A percentile compares a stretch with the other conserved stretches of the same genome.
phyloP scores from a whole-genome alignment of 2,113 vertebrate species.

The Callorhinus ursinus region DNA sequence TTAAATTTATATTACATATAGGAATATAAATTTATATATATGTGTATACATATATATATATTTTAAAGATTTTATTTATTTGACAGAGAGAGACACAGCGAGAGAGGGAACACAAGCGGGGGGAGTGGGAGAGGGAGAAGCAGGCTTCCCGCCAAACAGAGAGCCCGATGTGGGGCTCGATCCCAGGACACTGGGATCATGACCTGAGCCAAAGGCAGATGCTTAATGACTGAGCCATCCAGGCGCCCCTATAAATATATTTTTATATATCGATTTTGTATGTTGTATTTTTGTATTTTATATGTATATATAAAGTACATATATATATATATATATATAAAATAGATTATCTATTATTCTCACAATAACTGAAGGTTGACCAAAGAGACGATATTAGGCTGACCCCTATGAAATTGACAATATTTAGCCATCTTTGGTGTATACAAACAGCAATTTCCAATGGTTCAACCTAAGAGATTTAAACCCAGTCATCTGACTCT shows the following conservation, averaged over 20 bases:
- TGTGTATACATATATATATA: background rate
- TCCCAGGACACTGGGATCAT: too few species aligned
- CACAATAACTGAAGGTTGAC: background rate
- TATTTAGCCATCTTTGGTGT: background rate
- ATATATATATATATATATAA: background rate
- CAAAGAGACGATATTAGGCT: background rate
- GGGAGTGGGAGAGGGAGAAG: too few species aligned
- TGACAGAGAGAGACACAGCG: too few species aligned
- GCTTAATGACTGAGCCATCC: too few species aligned
- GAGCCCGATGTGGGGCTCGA: too few species aligned
- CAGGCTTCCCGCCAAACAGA: too few species aligned
- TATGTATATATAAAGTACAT: background rate
- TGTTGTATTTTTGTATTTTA: background rate
- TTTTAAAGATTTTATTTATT: background rate
- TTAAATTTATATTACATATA: background rate
- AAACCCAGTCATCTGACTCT: slow-evolving; percentile 10
- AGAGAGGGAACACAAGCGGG: too few species aligned
- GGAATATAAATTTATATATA: background rate
- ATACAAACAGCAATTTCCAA: background rate
- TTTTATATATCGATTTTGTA: background rate
- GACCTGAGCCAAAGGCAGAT: too few species aligned
- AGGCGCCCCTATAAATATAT: background rate
- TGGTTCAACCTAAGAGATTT: background rate
- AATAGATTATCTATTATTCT: background rate
- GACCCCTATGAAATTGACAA: background rate